Conservation (phyloP, 2,888 invertebrate species). For the Cynaeus angustus region DNA sequence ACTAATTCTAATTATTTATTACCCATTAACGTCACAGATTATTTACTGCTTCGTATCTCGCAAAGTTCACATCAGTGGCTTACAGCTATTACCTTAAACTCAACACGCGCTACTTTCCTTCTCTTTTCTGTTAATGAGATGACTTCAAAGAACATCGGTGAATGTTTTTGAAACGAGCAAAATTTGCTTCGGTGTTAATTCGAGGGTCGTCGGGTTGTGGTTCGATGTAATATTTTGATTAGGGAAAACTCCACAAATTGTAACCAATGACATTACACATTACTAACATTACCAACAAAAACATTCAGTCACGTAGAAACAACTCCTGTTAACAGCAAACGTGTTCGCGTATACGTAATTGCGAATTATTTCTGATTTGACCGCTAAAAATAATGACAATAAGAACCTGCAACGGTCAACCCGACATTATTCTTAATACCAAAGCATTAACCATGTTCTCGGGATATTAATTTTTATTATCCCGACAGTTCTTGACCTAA, state of each 20-base stretch:
- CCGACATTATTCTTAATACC: conserved; percentile 35
- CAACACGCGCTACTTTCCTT: conserved; percentile 45
- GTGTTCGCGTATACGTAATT: conserved; percentile 64
- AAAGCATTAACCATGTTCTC: conserved; percentile 39
- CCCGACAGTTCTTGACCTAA: conserved; percentile 57
- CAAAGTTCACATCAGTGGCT: conserved; percentile 54
- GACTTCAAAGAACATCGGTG: conserved; percentile 1
- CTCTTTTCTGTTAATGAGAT: conserved; percentile 31
- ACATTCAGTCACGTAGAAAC: conserved; percentile 59
- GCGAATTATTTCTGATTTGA: conserved; percentile 58
- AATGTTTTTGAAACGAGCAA: no score
- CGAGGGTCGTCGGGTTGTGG: neutral
- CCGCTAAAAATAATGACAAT: conserved; percentile 50
- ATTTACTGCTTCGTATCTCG: conserved; percentile 58
- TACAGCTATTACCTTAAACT: conserved; percentile 51
- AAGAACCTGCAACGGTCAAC: conserved; percentile 43
- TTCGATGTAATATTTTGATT: conserved; percentile 44
- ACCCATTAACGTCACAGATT: conserved; percentile 57
- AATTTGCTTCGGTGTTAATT: no score
- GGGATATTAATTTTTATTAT: conserved; percentile 56
- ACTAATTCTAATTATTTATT: conserved; percentile 62
- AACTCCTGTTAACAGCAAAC: conserved; percentile 63
- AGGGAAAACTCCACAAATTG: conserved; percentile 43
- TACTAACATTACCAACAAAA: conserved; percentile 47
- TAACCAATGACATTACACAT: conserved; percentile 56